Conservation (phyloP, 2,797 vertebrate genomes). For the Pseudopleuronectes americanus region DNA sequence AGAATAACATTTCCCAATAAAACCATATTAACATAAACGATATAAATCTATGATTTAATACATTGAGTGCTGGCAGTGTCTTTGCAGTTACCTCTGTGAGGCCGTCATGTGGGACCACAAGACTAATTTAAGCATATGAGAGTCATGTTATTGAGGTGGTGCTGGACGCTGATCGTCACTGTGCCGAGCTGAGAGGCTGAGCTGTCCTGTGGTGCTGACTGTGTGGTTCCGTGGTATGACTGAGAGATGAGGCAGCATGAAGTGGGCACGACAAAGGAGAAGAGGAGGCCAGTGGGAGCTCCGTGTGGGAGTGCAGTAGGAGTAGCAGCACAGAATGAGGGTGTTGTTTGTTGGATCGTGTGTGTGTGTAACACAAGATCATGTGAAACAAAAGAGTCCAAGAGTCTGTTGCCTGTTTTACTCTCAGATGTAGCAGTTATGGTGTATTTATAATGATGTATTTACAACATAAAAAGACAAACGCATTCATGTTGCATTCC, state of each 20-base stretch:
- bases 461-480: too few species aligned
- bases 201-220: conserved; percentile 44
- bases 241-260: conserved; percentile 55
- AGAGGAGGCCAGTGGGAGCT: conserved; percentile 47
- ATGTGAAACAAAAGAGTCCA: too few species aligned
- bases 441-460: too few species aligned
- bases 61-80: not conserved
- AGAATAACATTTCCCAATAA: conserved; percentile 6
- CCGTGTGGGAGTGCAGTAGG: conserved; percentile 25
- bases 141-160: conserved; percentile 52
- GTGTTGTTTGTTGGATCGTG: not conserved
- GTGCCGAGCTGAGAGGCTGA: conserved; percentile 37
- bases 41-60: not conserved
- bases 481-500: too few species aligned
- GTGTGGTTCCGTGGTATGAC: conserved; percentile 60
- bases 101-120: conserved; percentile 49
- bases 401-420: too few species aligned
- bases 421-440: too few species aligned
- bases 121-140: conserved; percentile 24
- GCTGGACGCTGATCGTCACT: conserved; percentile 29
- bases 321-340: conserved; percentile 6
- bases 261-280: conserved; percentile 36
- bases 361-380: not conserved
- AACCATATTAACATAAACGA: not conserved
- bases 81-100: not conserved